Percentiles rank a stretch among this genome's conserved stretches.
These are phyloP conservation scores for Cassiopea andromeda DNA, from an alignment of 30 jellyfish, hydroid and myxozoan genomes.

Conservation along the genomic window DNA sequence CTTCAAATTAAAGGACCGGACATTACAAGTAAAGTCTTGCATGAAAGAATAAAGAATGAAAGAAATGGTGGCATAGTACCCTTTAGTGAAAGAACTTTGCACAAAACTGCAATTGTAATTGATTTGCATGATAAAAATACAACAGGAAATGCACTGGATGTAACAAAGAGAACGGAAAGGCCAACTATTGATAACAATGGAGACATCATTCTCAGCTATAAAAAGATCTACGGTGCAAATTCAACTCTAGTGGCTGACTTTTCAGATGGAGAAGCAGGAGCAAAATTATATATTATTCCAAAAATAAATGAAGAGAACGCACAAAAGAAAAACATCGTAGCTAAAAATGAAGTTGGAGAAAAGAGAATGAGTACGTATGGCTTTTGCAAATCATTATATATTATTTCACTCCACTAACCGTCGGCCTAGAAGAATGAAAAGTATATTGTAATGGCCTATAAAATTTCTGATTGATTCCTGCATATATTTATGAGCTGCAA, in stretches of 20 bases:
- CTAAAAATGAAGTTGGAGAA: slow-evolving; percentile 45
- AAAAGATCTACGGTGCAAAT: slow-evolving; percentile 49
- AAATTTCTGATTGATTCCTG: too few species aligned
- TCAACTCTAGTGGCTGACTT: slow-evolving; percentile 83
- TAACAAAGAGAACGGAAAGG: slow-evolving; percentile 18
- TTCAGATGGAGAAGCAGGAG: slow-evolving; percentile 75
- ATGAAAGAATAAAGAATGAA: neutral
- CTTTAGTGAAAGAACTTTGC: neutral
- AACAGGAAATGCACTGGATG: slow-evolving; percentile 24
- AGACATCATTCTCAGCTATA: slow-evolving; percentile 50
- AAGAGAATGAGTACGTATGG: slow-evolving; percentile 53
- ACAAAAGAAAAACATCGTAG: slow-evolving; percentile 49
- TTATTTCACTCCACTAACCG: too few species aligned
- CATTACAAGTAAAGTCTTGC: neutral
- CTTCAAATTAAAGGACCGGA: neutral
- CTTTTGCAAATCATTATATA: neutral
- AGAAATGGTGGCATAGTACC: neutral
- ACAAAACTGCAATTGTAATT: slow-evolving; percentile 16
- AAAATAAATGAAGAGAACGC: slow-evolving; percentile 10
- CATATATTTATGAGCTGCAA: too few species aligned
- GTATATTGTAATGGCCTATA: too few species aligned
- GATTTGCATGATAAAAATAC: slow-evolving; percentile 38
- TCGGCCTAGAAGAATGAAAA: too few species aligned
- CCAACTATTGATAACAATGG: slow-evolving; percentile 17
- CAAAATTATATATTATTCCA: slow-evolving; percentile 66